Evolutionary conservation across 2,888 invertebrate species (phyloP).

Genomic region (Vanessa cardui): DNA sequence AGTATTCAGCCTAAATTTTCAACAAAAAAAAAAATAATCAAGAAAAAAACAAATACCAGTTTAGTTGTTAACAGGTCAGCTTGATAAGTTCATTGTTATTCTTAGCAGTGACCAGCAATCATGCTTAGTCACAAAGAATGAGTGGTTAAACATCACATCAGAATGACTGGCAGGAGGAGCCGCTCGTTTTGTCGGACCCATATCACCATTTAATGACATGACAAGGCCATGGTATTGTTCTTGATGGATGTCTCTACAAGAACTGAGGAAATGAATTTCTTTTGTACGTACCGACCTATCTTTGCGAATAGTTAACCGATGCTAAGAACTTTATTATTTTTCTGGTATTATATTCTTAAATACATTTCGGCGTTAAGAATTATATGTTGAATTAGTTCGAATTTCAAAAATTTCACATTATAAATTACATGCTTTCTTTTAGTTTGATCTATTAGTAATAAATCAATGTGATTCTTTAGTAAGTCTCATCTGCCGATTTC

Average conservation of each 20-base stretch:
- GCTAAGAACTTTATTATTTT: neutral
- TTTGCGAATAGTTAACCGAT: neutral
- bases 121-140: conserved; percentile 32
- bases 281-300: conserved; percentile 2
- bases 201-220: conserved; percentile 57
- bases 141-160: conserved; percentile 38
- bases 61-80: neutral
- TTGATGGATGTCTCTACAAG: conserved; percentile 41
- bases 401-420: too few relatives aligned
- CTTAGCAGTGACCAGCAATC: conserved; percentile 14
- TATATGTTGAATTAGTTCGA: too few relatives aligned
- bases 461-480: too few relatives aligned
- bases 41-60: neutral
- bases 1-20: neutral
- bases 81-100: conserved; percentile 19
- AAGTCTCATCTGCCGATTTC: too few relatives aligned
- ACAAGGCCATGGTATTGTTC: conserved; percentile 48
- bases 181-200: conserved; percentile 45
- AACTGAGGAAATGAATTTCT: conserved; percentile 27
- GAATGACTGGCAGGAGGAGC: conserved; percentile 44
- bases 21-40: neutral
- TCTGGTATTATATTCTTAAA: neutral
- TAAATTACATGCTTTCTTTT: too few relatives aligned
- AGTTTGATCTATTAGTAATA: too few relatives aligned
- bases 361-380: too few relatives aligned